These are phyloP conservation scores for Idaea aversata DNA, from an alignment of 2,888 invertebrate genomes.

Conservation along the genomic window DNA sequence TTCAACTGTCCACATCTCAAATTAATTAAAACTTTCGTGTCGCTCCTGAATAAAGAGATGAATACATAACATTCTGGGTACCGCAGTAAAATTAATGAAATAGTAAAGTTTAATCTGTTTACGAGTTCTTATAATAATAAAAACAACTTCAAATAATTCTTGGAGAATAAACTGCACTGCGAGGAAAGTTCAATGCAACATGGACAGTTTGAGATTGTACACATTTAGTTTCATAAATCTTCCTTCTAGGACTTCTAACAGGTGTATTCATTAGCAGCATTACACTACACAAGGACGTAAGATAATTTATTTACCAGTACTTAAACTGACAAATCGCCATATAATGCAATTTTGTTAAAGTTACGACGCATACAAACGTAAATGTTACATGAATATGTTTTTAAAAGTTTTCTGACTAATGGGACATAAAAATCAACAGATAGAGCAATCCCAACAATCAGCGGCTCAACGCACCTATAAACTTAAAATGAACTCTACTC, in stretches of 20 bases:
- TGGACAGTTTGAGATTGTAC: not conserved
- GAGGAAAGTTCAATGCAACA: not conserved
- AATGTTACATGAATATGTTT: too few species aligned
- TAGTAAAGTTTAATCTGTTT: not conserved
- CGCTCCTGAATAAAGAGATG: conserved; percentile 18
- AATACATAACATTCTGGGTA: conserved; percentile 2
- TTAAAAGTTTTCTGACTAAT: not conserved
- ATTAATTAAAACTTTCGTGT: conserved; percentile 30
- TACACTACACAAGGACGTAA: too few species aligned
- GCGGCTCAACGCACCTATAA: conserved; percentile 1
- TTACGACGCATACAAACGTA: too few species aligned
- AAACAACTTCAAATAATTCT: not conserved
- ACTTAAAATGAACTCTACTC: conserved; percentile 1
- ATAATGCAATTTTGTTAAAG: too few species aligned
- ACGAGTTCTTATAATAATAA: not conserved
- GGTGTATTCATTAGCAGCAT: too few species aligned
- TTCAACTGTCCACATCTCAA: conserved; percentile 29
- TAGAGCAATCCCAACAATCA: not conserved
- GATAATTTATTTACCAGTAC: too few species aligned
- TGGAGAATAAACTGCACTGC: not conserved
- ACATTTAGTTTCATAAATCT: not conserved
- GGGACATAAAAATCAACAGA: not conserved
- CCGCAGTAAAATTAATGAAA: conserved; percentile 3
- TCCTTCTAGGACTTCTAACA: not conserved
- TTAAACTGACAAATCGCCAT: too few species aligned